Conservation (phyloP, 2,888 invertebrate species). For the Antheraea assamensis region DNA sequence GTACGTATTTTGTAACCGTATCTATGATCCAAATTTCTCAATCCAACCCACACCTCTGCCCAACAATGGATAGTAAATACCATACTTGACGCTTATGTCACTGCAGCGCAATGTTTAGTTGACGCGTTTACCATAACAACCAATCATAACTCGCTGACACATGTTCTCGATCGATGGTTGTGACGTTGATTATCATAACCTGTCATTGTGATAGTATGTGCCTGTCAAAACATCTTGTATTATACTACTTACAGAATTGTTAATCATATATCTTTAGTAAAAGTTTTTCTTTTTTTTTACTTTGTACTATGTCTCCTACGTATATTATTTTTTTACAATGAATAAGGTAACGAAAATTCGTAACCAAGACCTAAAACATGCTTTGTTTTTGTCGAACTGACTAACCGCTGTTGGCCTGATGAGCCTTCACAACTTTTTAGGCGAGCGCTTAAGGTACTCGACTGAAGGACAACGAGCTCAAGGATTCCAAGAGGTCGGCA, state of each 20-base stretch:
- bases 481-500: too few species aligned
- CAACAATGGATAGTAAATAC: slow-evolving; percentile 33
- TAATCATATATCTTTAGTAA: not conserved
- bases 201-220: slow-evolving; percentile 32
- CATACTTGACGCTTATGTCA: slow-evolving; percentile 37
- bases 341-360: not conserved
- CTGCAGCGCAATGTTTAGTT: slow-evolving; percentile 15
- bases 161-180: slow-evolving; percentile 48
- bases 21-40: slow-evolving; percentile 19
- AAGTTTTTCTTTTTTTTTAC: not conserved
- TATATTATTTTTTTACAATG: not conserved
- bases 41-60: slow-evolving; percentile 24
- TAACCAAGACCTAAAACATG: not conserved
- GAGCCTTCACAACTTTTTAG: too few species aligned
- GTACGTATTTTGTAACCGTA: slow-evolving; percentile 14
- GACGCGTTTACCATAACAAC: slow-evolving; percentile 37
- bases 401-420: too few species aligned
- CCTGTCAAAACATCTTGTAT: slow-evolving; percentile 16
- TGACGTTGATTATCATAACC: slow-evolving; percentile 58
- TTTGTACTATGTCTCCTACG: not conserved
- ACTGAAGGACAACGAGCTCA: too few species aligned
- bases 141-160: slow-evolving; percentile 42
- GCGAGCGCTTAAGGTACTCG: too few species aligned
- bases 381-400: too few species aligned
- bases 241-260: not conserved